Conservation (phyloP, 1,140 invertebrate species). For the Lasioglossum baleicum region DNA sequence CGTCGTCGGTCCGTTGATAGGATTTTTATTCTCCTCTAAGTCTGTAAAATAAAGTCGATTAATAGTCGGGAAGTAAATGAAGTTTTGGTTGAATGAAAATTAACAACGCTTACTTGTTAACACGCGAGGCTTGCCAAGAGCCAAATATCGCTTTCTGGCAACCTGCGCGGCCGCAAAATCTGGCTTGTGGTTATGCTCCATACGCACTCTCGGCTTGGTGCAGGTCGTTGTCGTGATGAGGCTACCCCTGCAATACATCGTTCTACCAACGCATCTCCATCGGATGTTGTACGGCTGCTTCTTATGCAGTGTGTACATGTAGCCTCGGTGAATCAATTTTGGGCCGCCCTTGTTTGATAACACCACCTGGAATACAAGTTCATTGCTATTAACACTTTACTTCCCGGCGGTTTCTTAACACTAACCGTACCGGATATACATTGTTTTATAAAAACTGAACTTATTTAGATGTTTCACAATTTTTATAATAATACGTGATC, state of each 20-base stretch:
- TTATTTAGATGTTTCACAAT: too few species aligned
- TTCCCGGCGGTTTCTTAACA: too few species aligned
- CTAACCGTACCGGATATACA: too few species aligned
- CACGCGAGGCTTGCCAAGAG: conserved; percentile 62
- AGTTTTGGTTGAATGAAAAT: neutral
- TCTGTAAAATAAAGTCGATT: neutral
- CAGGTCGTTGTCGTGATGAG: conserved; percentile 73
- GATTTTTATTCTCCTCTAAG: neutral
- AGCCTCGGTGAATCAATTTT: conserved; percentile 77
- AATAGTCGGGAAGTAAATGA: neutral
- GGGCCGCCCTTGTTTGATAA: conserved; percentile 78
- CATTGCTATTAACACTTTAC: too few species aligned
- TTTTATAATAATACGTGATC: too few species aligned
- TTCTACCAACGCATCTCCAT: conserved; percentile 77
- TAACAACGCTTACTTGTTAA: conserved; percentile 53
- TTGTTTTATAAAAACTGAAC: too few species aligned
- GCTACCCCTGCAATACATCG: conserved; percentile 76
- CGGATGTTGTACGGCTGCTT: conserved; percentile 73
- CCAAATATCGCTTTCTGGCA: conserved; percentile 70
- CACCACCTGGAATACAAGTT: conserved; percentile 60
- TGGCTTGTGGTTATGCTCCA: conserved; percentile 77
- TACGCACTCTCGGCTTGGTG: conserved; percentile 70
- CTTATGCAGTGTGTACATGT: conserved; percentile 79
- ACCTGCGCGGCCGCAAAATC: conserved; percentile 73
- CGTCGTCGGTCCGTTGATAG: neutral